Evolutionary conservation across 2,888 invertebrate genomes (phyloP), one percentile per base, ranked within the genome.

Genomic region (Biston stratarius): DNA sequence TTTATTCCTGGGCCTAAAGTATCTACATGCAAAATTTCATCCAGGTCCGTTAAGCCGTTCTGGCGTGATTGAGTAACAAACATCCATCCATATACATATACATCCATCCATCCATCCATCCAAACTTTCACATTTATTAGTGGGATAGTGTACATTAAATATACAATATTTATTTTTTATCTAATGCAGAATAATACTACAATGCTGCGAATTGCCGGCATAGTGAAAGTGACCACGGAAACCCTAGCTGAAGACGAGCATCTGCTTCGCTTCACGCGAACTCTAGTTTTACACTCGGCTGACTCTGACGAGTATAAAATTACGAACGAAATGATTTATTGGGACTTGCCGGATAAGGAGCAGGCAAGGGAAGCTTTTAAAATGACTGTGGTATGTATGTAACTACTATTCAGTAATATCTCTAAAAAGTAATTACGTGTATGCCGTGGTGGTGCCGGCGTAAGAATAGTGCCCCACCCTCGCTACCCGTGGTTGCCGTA

Each of bases 321-420:
- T 61, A 80, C 90, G 3, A 96, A 97, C 79, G 97, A 97, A 78
- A 94, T 96, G 90, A 76, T 96, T 11, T 94, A 95, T 79, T 93
- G 97, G 80, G 94, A 95, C 47, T 94, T 83, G 69, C 94, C 96
- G 0, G 87, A 90, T 0, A 75, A 83, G 1, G 90, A 91, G 8
- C 92, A 86, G 67, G 81, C 83, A 0, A 77, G 78, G 1, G 73
- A 73, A 0, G 90, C 91, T 0, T 93, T 92, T 67, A 77, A 80
- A 68, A 71, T 81, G 10, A 85, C 84, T 10, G 72, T 76, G 82
- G 93, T 92, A 73, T 88, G 91, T 83, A 14, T 36, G 5, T 8
- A 36, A 7, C 52, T 7, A 6, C 10, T 14, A 11, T 14, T 15
- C 5, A 15, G 24, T 24, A 24, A 24, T 24, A 24, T 24, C 24